These are phyloP conservation scores for Brotogeris chrysoptera DNA, from an alignment of 2,797 vertebrate genomes.

Conservation along the genomic window DNA sequence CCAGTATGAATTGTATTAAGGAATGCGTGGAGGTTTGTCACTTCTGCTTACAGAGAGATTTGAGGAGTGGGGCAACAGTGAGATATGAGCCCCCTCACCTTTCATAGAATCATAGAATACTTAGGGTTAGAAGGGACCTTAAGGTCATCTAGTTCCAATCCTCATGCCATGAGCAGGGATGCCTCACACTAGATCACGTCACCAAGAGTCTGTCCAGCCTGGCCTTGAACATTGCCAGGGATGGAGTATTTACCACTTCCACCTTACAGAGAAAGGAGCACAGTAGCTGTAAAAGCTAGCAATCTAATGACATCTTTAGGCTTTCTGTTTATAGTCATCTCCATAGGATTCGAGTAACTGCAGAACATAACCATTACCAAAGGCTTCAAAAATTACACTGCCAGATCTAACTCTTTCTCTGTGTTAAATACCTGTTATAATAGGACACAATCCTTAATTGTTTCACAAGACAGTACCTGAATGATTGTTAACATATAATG, in stretches of 20 bases:
- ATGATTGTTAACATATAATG: not conserved
- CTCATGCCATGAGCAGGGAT: not conserved
- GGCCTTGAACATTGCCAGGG: not conserved
- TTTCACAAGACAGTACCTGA: not conserved
- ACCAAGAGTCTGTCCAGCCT: not conserved
- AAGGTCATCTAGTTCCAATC: not conserved
- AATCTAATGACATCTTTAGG: not conserved
- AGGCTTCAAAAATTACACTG: not conserved
- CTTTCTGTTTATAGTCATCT: not conserved
- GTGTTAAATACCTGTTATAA: not conserved
- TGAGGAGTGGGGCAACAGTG: not conserved
- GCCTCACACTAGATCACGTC: not conserved
- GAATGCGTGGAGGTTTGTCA: not conserved
- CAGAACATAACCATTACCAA: not conserved
- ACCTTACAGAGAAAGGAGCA: not conserved
- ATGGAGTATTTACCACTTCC: not conserved
- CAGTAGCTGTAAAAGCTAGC: not conserved
- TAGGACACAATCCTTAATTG: not conserved
- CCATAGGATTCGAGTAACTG: not conserved
- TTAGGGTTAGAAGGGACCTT: not conserved
- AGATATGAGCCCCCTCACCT: not conserved
- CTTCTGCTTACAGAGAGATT: not conserved
- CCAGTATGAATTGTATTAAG: not conserved
- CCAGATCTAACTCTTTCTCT: not conserved
- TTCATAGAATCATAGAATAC: not conserved